Conservation (phyloP, 2,888 invertebrate genomes). For the Diaphora mendica region DNA sequence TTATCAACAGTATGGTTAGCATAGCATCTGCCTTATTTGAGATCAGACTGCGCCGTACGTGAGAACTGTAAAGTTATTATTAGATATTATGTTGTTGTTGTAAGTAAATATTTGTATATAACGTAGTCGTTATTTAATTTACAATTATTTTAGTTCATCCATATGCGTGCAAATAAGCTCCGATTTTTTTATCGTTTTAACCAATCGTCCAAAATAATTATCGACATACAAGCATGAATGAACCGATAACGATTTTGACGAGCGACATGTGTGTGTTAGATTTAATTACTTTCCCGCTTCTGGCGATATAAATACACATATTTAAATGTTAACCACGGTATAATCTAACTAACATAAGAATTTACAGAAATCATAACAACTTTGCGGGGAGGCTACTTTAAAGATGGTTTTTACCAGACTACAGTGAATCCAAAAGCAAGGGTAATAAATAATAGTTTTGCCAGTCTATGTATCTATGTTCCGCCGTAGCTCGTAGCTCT, state of each 20-base stretch:
- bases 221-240: constrained; percentile 8
- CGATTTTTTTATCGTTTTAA: neutral
- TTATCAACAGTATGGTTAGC: too few relatives aligned
- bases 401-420: neutral
- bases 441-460: too few relatives aligned
- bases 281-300: constrained; percentile 10
- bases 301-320: neutral
- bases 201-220: neutral
- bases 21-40: too few relatives aligned
- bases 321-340: neutral
- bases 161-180: neutral
- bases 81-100: too few relatives aligned
- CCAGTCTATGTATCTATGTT: too few relatives aligned
- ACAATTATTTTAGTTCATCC: neutral
- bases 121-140: neutral
- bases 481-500: too few relatives aligned
- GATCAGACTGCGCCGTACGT: too few relatives aligned
- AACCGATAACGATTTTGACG: constrained; percentile 3
- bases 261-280: neutral
- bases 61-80: too few relatives aligned
- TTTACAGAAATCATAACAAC: neutral
- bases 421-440: too few relatives aligned
- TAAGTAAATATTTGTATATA: neutral
- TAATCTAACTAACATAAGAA: neutral
- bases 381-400: neutral